Conservation (phyloP, 2,113 vertebrate species). For the Gavialis gangeticus region DNA sequence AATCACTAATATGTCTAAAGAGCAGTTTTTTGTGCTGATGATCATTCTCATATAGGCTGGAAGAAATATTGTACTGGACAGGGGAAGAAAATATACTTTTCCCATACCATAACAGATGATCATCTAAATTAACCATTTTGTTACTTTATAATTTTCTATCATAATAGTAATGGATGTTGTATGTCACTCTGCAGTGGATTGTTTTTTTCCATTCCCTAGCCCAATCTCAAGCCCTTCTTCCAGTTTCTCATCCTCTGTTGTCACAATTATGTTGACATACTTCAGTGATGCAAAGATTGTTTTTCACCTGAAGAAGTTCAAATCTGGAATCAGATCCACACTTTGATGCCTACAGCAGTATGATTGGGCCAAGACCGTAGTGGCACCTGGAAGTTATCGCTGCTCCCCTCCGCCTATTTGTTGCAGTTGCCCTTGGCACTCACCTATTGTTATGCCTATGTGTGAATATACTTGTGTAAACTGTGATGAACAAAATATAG, state of each 20-base stretch:
- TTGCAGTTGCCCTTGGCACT: background rate
- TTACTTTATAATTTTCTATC: rapidly evolving
- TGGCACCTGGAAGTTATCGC: too few species aligned
- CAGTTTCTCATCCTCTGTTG: background rate
- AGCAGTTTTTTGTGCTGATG: background rate
- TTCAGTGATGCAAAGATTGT: background rate
- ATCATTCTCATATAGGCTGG: background rate
- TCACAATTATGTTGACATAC: background rate
- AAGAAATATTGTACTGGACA: background rate
- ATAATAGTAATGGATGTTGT: background rate
- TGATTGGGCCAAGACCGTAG: too few species aligned
- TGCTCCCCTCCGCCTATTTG: background rate
- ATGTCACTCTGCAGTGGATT: background rate
- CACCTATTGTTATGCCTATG: too few species aligned
- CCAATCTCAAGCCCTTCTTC: background rate
- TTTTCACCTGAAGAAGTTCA: background rate
- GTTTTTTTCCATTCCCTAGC: background rate
- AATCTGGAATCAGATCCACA: too few species aligned
- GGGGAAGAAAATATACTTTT: background rate
- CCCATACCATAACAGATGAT: background rate
- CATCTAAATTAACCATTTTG: background rate
- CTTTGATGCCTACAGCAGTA: background rate
- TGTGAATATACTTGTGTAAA: background rate
- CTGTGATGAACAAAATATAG: background rate
- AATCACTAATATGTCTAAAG: background rate